Evolutionary conservation across 2,113 vertebrate genomes (phyloP).

Genomic region (Eurystomus gularis): DNA sequence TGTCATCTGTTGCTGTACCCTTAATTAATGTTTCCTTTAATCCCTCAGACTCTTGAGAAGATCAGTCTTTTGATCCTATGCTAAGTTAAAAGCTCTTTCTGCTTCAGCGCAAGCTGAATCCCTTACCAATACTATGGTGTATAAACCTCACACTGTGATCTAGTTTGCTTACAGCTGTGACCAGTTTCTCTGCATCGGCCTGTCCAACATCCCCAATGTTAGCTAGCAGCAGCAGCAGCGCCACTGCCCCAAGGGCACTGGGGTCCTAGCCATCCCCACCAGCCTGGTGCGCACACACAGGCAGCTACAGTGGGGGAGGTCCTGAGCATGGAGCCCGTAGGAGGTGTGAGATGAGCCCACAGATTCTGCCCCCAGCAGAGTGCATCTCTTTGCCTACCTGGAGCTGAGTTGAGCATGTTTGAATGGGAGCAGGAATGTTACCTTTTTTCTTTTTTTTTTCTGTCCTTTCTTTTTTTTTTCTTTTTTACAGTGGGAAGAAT

Average conservation of each 20-base stretch:
- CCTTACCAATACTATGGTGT: fast-evolving
- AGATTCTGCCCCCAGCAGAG: fast-evolving
- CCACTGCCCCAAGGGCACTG: fast-evolving
- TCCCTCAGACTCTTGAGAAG: background rate
- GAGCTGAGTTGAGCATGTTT: background rate
- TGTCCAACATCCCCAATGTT: background rate
- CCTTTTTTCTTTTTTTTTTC: no score
- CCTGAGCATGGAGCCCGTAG: fast-evolving
- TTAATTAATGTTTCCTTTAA: background rate
- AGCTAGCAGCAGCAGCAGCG: background rate
- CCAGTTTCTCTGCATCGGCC: background rate
- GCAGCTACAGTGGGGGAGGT: background rate
- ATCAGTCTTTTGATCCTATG: background rate
- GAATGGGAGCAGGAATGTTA: background rate
- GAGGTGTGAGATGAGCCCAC: background rate
- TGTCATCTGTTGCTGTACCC: background rate
- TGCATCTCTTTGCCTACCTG: background rate
- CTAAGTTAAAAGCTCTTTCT: background rate
- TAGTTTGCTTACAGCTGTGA: background rate
- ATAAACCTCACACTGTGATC: background rate
- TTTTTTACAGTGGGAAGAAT: background rate
- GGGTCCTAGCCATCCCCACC: background rate
- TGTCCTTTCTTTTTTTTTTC: fast-evolving
- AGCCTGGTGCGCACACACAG: background rate
- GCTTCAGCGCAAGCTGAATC: background rate